These are phyloP conservation scores for Heteromormyrus szaboi DNA, from an alignment of 2,797 vertebrate genomes.

Conservation along the genomic window DNA sequence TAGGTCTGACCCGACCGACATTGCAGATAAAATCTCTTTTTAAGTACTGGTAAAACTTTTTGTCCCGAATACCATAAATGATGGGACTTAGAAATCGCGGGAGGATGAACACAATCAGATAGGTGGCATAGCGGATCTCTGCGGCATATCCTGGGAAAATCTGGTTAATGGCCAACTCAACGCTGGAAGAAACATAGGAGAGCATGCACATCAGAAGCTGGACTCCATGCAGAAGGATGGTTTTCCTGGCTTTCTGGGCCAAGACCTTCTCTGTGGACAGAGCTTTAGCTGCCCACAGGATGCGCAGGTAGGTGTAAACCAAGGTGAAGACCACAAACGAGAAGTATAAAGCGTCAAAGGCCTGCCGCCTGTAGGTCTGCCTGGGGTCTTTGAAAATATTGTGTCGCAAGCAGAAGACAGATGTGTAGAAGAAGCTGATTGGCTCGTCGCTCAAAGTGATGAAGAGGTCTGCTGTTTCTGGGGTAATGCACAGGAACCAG, in stretches of 20 bases:
- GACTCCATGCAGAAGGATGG: constrained; percentile 61
- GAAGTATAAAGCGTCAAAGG: constrained; percentile 59
- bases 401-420: constrained; percentile 52
- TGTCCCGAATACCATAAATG: constrained; percentile 59
- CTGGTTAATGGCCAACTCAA: constrained; percentile 47
- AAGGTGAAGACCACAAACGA: constrained; percentile 57
- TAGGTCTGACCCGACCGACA: not conserved
- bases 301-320: constrained; percentile 56
- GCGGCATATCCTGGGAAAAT: constrained; percentile 46
- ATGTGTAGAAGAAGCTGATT: constrained; percentile 53
- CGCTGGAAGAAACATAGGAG: constrained; percentile 59
- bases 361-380: constrained; percentile 46
- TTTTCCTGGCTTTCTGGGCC: constrained; percentile 53
- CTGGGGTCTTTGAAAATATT: constrained; percentile 57
- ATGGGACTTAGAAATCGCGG: constrained; percentile 62
- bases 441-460: constrained; percentile 52
- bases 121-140: constrained; percentile 57
- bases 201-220: constrained; percentile 68
- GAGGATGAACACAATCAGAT: constrained; percentile 59
- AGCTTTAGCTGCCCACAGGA: constrained; percentile 49
- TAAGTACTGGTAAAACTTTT: constrained; percentile 52
- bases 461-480: constrained; percentile 59
- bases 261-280: constrained; percentile 43
- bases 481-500: constrained; percentile 54
- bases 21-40: constrained; percentile 39